Base-by-base conservation (phyloP, 1,140 invertebrate species). In the Nephila pilipes region DNA sequence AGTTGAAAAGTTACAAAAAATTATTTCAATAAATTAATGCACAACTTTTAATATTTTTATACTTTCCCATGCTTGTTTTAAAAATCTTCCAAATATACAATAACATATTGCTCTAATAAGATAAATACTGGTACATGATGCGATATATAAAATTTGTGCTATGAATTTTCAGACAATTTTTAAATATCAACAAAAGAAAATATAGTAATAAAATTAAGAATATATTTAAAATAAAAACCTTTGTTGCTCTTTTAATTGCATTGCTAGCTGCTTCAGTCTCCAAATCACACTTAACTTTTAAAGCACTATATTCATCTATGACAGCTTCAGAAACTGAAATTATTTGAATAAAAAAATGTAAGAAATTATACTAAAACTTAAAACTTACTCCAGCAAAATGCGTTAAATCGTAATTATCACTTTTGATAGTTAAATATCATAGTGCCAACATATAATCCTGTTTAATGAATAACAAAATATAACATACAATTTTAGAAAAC, bases 281-380 rank as follows among this genome's bases (percentile, higher is more conserved):
- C 46, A 92, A 65, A 55, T 92, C 90, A 92, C 75, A 92, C 69
- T 92, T 92, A 4, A 85, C 25, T 75, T 92, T 92, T 54, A 92
- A 81, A 36, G 80, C 58, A 85, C 38, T 92, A 20, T 65, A 92
- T 75, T 92, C 90, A 85, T 92, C 90, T 25, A 92, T 63, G 22
- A 92, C 80, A 55, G 90, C 90, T 85, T 85, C 90, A 69, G 90
- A 92, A 3, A 92, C 90, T 92, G 54, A 60, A 89, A 79, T 38
- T 25, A 12, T 20, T 38, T 16, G 25, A 1, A 60, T 6, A 25
- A 22, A 87, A 32, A 36, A 87, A 63, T 10, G 5, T 14, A 1
- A 63, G 32, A n/a, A n/a, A 65, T 22, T 46, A 2, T 58, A 22
- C 25, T 18, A 32, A 38, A 10, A 25, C 16, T 32, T 16, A 29